Base-by-base conservation (phyloP, 2,797 vertebrate species). In the Spondyliosoma cantharus region DNA sequence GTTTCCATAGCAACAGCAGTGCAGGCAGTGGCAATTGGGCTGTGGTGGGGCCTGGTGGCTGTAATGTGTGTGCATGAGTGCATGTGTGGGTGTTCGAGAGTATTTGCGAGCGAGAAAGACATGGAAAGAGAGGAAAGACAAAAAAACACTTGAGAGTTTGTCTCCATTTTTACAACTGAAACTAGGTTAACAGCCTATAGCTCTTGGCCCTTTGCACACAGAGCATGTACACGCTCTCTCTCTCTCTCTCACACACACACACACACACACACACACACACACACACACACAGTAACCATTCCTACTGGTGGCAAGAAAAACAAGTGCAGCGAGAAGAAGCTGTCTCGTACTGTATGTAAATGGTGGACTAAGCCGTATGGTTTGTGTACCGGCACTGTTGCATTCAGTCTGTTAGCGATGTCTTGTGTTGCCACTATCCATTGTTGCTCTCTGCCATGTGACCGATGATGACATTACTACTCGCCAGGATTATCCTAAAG, bases 1-100 rank as follows among this genome's bases (percentile, higher is more conserved):
- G 94, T 94, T 94, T 88, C 94, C 89, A 94, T 95, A 78, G 93
- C 87, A 94, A 94, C 92, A 32, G 83, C 84, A 87, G 84, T 56
- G 48, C 74, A 92, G 86, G 78, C 87, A 87, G 85, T 60, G 75
- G 89, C 82, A 87, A 86, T 61, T 29, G 82, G 85, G 85, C 88
- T 84, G 57, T 14, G 45, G 62, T 59, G 83, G 85, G 78, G 86
- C 78, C 80, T 59, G 81, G 75, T 87, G 83, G 86, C 84, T 87
- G 81, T 62, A 80, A 29, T 73, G 48, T 80, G 80, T 82, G 74
- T 75, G 74, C 25, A 25, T 62, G 62, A 37, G 71, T 62, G 69
- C 22, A 15, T 78, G 80, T 74, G 82, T 85, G 80, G 52, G 85
- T 70, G 89, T 81, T 22, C 32, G 57, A 80, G 63, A 74, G 74